Base-by-base conservation (phyloP, 2,797 vertebrate species). In the Astyanax mexicanus region DNA sequence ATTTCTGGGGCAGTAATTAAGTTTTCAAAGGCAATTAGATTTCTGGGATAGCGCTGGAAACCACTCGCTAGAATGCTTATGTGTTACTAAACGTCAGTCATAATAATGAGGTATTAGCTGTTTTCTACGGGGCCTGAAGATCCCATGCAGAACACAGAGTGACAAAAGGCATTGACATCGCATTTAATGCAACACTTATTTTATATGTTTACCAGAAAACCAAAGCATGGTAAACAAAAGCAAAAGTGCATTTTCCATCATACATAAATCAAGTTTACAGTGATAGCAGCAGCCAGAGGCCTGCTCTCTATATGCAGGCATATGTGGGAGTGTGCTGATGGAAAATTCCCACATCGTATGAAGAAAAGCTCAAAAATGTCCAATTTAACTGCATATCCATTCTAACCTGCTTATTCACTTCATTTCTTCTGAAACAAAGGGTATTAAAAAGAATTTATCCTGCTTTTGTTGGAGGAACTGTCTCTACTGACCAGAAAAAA, bases 81-180 rank as follows among this genome's bases (percentile, higher is more conserved):
- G 54, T n/a, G 23, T 51, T 51, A 54, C 42, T 23, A 38, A 65
- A 54, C 35, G 23, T 19, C 61, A 80, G 47, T 64, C 67, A 70
- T 61, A 79, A 69, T 38, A 52, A 64, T 64, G 61, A 76, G 74
- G 44, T 6, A 51, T 42, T 8, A 4, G 44, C 35, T 61, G 21
- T 15, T 42, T n/a, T 9, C 38, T 15, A 10, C 6, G 55, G 55
- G 45, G 40, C n/a, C 19, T 44, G 23, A 66, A 23, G 25, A 44
- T 12, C 51, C 35, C 7, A 19, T 15, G 49, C 23, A 5, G 55
- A 69, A 42, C 29, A 17, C 21, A 13, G 40, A 61, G 66, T 27
- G 57, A 69, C 74, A 44, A 61, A 7, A 27, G 6, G 21, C 52
- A 38, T 12, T 11, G 1, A 60, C n/a, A 45, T 21, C n/a, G 10